phyloP scores from a whole-genome alignment of 2,888 invertebrate species.

The Eudasyphora cyanicolor region DNA sequence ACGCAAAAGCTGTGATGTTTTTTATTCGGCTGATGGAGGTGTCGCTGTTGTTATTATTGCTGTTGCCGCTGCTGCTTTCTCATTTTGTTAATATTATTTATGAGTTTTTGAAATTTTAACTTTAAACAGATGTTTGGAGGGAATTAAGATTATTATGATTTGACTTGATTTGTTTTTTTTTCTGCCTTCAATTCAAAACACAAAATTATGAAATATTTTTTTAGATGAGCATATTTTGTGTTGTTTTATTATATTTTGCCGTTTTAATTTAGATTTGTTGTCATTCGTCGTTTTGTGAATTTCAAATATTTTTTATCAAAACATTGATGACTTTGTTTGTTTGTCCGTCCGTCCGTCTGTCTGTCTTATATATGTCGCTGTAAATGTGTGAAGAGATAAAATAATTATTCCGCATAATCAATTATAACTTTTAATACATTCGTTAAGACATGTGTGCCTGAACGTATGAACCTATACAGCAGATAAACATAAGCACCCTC shows the following conservation, averaged over 20 bases:
- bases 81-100: slow-evolving; percentile 45
- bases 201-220: slow-evolving; percentile 28
- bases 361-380: too few species aligned
- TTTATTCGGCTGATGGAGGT: slow-evolving; percentile 1
- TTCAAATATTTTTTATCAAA: slow-evolving; percentile 29
- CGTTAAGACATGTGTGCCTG: slow-evolving; percentile 49
- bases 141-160: slow-evolving; percentile 27
- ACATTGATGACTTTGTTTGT: slow-evolving; percentile 23
- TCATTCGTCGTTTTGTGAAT: slow-evolving; percentile 11
- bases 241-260: neutral
- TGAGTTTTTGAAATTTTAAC: slow-evolving; percentile 27
- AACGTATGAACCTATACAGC: slow-evolving; percentile 5
- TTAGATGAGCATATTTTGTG: neutral
- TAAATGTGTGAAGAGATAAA: slow-evolving; percentile 43
- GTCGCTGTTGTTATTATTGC: neutral
- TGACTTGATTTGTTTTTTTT: neutral
- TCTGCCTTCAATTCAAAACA: neutral
- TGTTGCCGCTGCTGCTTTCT: slow-evolving; percentile 9
- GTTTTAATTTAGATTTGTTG: slow-evolving; percentile 22
- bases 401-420: slow-evolving; percentile 61
- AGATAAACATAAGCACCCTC: slow-evolving; percentile 40
- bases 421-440: slow-evolving; percentile 59
- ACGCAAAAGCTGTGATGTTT: slow-evolving; percentile 24
- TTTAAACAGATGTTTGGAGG: slow-evolving; percentile 48
- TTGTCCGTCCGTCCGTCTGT: neutral